Percentiles rank a stretch among this genome's conserved stretches.
Evolutionary conservation across 2,113 vertebrate species (phyloP).

Genomic region (Neotragus pygmaeus): DNA sequence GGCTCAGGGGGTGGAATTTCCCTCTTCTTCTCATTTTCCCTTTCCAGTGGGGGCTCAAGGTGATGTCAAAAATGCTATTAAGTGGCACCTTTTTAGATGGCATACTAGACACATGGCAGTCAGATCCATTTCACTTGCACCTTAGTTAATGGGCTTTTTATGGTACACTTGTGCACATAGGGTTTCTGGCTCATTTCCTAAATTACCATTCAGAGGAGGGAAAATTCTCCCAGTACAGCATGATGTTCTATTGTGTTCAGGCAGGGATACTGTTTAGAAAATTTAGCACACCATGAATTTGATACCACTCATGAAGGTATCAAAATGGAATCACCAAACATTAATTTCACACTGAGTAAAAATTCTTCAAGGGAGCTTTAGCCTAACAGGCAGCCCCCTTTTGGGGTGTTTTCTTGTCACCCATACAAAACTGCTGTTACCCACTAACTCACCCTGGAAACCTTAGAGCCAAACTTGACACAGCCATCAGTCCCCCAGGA

Average conservation of each 20-base stretch:
- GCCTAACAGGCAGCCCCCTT: background rate
- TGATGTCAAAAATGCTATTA: conserved; percentile 72
- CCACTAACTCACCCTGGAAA: background rate
- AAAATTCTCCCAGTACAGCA: conserved; percentile 51
- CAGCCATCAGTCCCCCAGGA: background rate
- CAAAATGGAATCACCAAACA: background rate
- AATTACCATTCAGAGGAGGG: conserved; percentile 48
- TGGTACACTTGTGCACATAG: conserved; percentile 40
- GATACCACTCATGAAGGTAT: conserved; percentile 32
- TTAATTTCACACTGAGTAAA: conserved; percentile 9
- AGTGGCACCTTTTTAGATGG: conserved; percentile 72
- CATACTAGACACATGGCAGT: conserved; percentile 67
- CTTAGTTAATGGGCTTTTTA: conserved; percentile 81
- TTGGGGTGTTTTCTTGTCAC: background rate
- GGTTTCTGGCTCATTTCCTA: conserved; percentile 62
- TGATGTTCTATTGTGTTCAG: conserved; percentile 62
- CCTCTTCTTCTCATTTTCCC: conserved; percentile 61
- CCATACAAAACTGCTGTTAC: background rate
- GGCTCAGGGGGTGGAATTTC: background rate
- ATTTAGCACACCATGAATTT: conserved; percentile 12
- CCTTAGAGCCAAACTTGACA: background rate
- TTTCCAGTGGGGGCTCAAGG: conserved; percentile 58
- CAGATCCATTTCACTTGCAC: conserved; percentile 77
- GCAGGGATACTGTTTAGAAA: conserved; percentile 56
- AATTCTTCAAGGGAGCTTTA: background rate